Evolutionary conservation across 1,140 invertebrate genomes (phyloP), one percentile per base, ranked within the genome.

Genomic region (Drosophila trapezifrons): DNA sequence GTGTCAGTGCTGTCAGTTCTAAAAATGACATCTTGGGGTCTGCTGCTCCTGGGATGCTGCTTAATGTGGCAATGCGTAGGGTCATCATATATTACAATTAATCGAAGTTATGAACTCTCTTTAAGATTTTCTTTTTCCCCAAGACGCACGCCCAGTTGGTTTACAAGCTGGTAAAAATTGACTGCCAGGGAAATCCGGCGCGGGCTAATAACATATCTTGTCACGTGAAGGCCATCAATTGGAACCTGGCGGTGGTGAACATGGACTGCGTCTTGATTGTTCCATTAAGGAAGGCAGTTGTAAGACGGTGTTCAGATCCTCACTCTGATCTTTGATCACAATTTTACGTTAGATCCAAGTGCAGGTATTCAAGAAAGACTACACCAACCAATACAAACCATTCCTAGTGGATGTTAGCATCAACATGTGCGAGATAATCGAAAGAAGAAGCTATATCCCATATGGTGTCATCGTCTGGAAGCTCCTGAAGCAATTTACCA

Each of bases 341-440:
- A 10, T 8, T n/a, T 3, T 4, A n/a, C 0, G 12, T 3, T 3
- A 80, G 78, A 2, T 70, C 4, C 56, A 18, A 0, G 0, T 70
- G 0, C 42, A 65, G 22, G 9, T 76, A 3, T 75, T 57, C 4
- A 57, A 66, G n/a, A 69, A 58, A 43, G 65, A 69, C 40, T 75
- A 79, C 1, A 54, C 15, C 37, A 80, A 79, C 32, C 54, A 43
- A 13, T 80, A 52, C 25, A 37, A 80, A 18, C 76, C 76, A 9
- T 79, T 79, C 29, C 54, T 79, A 2, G 15, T 80, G 20, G 38
- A 79, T 40, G 47, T 58, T 0, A 6, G 3, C 0, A 0, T 76
- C 3, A 64, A 52, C 1, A 2, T 80, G 4, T 70, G 71, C 17
- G 52, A 70, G 4, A 22, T 78, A 10, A 25, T 76, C 2, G 29